A percentile compares a stretch with the other conserved stretches of the same genome.
These are phyloP conservation scores for Sarotherodon lohbergeri DNA, from an alignment of 2,113 vertebrate species.

Conservation along the genomic window DNA sequence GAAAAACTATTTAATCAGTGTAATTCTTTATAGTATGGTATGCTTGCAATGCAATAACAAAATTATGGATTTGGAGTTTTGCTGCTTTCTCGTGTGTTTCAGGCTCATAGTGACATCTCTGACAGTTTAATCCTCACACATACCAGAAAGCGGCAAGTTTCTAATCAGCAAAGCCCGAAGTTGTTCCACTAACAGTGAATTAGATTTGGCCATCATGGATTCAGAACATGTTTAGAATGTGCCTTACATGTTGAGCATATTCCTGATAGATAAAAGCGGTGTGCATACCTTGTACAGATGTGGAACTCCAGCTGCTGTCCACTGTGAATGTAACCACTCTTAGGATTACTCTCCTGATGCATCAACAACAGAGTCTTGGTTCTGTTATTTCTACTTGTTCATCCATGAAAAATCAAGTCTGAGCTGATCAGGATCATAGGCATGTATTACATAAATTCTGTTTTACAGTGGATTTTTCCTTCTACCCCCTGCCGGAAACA, in stretches of 20 bases:
- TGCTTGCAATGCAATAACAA: neutral
- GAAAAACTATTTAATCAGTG: neutral
- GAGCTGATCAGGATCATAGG: constrained; percentile 26
- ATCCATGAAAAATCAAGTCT: neutral
- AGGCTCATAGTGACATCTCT: neutral
- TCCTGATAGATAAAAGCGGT: neutral
- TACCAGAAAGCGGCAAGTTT: accelerated
- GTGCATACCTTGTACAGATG: neutral
- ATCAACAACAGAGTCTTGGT: constrained; percentile 1
- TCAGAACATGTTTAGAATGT: neutral
- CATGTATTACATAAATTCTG: neutral
- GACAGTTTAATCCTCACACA: neutral
- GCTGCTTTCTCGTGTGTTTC: neutral
- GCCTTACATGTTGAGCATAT: neutral
- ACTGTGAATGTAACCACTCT: neutral
- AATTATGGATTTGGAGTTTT: neutral
- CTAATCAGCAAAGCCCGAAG: accelerated
- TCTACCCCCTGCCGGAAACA: neutral
- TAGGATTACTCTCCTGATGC: constrained; percentile 13
- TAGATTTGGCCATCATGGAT: accelerated
- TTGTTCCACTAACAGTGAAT: neutral
- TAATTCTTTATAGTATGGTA: neutral
- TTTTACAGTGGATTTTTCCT: neutral
- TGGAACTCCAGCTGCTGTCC: neutral
- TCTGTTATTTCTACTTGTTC: constrained; percentile 3